A percentile compares a stretch with the other conserved stretches of the same genome.
Conservation (phyloP, 2,797 vertebrate genomes). For the Pempheris klunzingeri region DNA sequence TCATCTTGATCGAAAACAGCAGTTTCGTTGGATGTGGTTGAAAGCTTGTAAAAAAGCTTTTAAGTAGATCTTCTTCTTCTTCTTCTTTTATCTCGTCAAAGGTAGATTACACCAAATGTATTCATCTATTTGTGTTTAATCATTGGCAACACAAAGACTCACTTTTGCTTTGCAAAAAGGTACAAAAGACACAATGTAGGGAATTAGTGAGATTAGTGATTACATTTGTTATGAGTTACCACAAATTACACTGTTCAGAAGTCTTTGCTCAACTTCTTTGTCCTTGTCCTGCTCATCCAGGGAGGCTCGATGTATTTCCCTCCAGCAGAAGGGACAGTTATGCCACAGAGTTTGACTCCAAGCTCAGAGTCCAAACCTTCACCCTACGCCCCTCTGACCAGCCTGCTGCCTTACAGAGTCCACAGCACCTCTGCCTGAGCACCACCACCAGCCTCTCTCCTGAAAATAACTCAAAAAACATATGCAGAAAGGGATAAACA, state of each 20-base stretch:
- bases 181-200: not conserved
- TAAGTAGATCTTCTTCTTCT: no score
- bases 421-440: slow-evolving; percentile 41
- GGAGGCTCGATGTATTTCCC: slow-evolving; percentile 47
- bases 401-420: slow-evolving; percentile 45
- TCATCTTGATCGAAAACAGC: slow-evolving; percentile 5
- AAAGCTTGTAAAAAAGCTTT: not conserved
- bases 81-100: not conserved
- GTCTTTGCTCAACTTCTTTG: slow-evolving; percentile 2
- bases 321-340: slow-evolving; percentile 21
- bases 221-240: not conserved
- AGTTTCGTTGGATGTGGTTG: not conserved
- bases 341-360: slow-evolving; percentile 25
- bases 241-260: not conserved
- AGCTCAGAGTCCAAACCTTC: slow-evolving; percentile 53
- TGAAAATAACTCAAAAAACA: not conserved
- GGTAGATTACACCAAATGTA: not conserved
- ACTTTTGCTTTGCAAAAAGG: not conserved
- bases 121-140: not conserved
- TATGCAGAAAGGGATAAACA: not conserved
- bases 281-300: slow-evolving; percentile 60
- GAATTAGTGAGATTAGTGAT: not conserved
- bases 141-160: not conserved
- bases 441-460: not conserved
- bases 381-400: slow-evolving; percentile 66